These are phyloP conservation scores for Propithecus deckenii DNA, from an alignment of 2,797 vertebrate genomes.

Conservation along the genomic window DNA sequence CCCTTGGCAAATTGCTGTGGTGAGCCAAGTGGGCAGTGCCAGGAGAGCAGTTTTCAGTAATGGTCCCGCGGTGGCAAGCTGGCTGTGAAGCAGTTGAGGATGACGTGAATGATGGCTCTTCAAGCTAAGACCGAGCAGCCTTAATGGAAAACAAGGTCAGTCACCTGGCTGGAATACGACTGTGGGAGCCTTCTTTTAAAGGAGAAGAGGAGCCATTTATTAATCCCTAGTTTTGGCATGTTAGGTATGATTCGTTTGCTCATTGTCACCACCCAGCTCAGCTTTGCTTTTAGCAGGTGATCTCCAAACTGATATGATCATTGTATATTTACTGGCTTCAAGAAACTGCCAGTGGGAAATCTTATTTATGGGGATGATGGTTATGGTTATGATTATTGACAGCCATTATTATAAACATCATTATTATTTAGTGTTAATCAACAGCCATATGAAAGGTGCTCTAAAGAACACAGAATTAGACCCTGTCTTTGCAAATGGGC, in stretches of 20 bases:
- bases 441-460: not conserved
- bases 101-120: not conserved
- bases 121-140: not conserved
- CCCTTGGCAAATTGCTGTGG: not conserved
- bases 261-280: not conserved
- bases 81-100: not conserved
- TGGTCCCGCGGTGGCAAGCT: not conserved
- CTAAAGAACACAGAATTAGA: constrained; percentile 19
- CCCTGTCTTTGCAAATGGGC: not conserved
- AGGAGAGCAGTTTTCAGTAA: not conserved
- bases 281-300: not conserved
- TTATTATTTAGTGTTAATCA: constrained; percentile 53
- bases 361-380: not conserved
- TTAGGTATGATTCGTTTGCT: not conserved
- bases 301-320: not conserved
- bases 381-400: constrained; percentile 24
- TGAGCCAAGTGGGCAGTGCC: not conserved
- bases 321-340: not conserved
- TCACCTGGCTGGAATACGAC: not conserved
- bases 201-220: not conserved
- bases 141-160: constrained; percentile 32
- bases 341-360: not conserved
- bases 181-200: not conserved
- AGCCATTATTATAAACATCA: not conserved
- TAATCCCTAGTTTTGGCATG: not conserved